Evolutionary conservation across 2,888 invertebrate genomes (phyloP).

Genomic region (Sisyra nigra): DNA sequence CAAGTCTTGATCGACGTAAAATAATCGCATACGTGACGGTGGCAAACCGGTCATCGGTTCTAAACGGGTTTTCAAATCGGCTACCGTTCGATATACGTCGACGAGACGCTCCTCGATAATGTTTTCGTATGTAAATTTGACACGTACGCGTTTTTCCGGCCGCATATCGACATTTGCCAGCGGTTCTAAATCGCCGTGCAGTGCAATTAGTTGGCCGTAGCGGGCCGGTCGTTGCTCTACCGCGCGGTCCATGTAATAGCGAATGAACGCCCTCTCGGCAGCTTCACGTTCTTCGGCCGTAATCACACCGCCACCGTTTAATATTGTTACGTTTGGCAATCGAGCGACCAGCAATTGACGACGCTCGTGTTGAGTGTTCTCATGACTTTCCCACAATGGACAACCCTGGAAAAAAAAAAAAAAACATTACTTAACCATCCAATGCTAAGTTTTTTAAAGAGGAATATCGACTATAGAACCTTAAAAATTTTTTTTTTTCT

Average conservation of each 20-base stretch:
- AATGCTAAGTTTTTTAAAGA: too few relatives aligned
- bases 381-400: constrained; percentile 59
- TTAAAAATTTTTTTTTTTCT: too few relatives aligned
- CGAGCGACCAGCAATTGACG: constrained; percentile 76
- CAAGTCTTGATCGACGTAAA: constrained; percentile 72
- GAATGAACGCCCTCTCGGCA: constrained; percentile 83
- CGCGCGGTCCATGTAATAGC: constrained; percentile 80
- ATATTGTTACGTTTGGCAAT: constrained; percentile 65
- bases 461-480: too few relatives aligned
- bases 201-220: constrained; percentile 63
- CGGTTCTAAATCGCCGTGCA: constrained; percentile 82
- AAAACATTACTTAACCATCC: constrained; percentile 1
- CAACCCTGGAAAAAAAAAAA: constrained; percentile 40
- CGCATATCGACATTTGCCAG: constrained; percentile 75
- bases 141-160: constrained; percentile 74
- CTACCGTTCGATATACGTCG: constrained; percentile 65
- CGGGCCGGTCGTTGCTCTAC: constrained; percentile 68
- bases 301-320: constrained; percentile 82
- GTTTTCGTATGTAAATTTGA: constrained; percentile 66
- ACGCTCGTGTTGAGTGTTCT: constrained; percentile 78
- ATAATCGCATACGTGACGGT: constrained; percentile 72
- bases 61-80: constrained; percentile 63
- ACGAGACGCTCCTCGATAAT: constrained; percentile 57
- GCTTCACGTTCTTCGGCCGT: constrained; percentile 75
- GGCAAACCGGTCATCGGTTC: constrained; percentile 70